Conservation (phyloP, 2,888 invertebrate genomes). For the Oscheius sp. region DNA sequence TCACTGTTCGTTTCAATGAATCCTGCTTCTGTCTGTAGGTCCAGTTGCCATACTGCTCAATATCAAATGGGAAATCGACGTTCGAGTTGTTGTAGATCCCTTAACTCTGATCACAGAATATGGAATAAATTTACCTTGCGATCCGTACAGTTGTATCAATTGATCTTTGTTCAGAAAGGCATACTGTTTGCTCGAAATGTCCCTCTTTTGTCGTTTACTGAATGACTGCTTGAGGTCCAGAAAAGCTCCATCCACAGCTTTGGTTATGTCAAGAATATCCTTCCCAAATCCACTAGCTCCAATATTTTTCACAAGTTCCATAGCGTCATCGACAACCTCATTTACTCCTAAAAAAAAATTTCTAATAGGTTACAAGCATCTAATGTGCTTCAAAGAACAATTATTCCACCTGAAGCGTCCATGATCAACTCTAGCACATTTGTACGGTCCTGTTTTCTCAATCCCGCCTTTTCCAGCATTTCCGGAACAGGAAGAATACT, state of each 20-base stretch:
- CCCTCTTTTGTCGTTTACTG: constrained; percentile 46
- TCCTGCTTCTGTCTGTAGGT: constrained; percentile 48
- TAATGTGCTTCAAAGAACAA: background rate
- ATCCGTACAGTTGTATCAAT: constrained; percentile 56
- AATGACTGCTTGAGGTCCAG: constrained; percentile 43
- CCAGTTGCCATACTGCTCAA: constrained; percentile 51
- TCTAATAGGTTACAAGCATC: background rate
- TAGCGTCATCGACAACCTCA: constrained; percentile 61
- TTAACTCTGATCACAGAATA: background rate
- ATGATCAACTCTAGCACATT: constrained; percentile 60
- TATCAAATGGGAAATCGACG: constrained; percentile 54
- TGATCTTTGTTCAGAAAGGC: constrained; percentile 58
- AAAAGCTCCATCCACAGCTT: constrained; percentile 50
- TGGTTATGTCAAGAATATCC: constrained; percentile 55
- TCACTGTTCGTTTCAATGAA: constrained; percentile 39
- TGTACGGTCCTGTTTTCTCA: constrained; percentile 47
- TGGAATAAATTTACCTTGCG: constrained; percentile 41
- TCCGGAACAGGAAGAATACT: constrained; percentile 55
- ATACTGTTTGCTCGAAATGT: constrained; percentile 54
- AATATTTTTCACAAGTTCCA: constrained; percentile 49
- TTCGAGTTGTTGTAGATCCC: constrained; percentile 45
- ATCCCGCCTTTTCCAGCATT: constrained; percentile 55
- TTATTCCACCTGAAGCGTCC: constrained; percentile 50
- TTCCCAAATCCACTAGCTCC: constrained; percentile 49
- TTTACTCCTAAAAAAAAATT: constrained; percentile 43